Percentiles rank a stretch among this genome's conserved stretches.
These are phyloP conservation scores for Phoronis australis DNA, from an alignment of 2,888 invertebrate genomes.

Conservation along the genomic window DNA sequence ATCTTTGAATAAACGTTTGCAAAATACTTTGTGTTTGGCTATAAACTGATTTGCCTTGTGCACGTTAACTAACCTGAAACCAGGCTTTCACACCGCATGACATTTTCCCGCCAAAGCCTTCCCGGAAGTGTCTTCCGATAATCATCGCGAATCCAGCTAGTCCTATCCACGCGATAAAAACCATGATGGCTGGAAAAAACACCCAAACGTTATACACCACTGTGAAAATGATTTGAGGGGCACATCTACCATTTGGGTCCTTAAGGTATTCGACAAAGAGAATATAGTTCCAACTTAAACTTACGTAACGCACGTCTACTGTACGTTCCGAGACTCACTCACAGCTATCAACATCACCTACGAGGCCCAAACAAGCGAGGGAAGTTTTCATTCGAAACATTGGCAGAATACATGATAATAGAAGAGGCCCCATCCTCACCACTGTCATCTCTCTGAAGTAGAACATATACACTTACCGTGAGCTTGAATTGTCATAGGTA, in stretches of 20 bases:
- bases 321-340: no score
- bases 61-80: no score
- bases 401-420: no score
- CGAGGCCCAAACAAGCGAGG: no score
- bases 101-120: conserved; percentile 54
- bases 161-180: conserved; percentile 5
- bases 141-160: conserved; percentile 5
- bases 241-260: neutral
- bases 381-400: no score
- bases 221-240: neutral
- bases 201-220: no score
- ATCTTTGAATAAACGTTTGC: no score
- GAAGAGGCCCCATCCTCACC: no score
- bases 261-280: neutral
- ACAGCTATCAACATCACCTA: no score
- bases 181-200: conserved; percentile 1
- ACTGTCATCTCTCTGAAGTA: no score
- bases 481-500: conserved; percentile 1
- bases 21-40: no score
- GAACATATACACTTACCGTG: conserved; percentile 9
- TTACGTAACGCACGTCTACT: neutral
- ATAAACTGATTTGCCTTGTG: no score
- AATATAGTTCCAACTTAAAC: neutral
- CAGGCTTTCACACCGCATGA: conserved; percentile 87
- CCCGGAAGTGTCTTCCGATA: conserved; percentile 4